These are phyloP conservation scores for Frankliniella fusca DNA, from an alignment of 2,888 invertebrate species.

Conservation along the genomic window DNA sequence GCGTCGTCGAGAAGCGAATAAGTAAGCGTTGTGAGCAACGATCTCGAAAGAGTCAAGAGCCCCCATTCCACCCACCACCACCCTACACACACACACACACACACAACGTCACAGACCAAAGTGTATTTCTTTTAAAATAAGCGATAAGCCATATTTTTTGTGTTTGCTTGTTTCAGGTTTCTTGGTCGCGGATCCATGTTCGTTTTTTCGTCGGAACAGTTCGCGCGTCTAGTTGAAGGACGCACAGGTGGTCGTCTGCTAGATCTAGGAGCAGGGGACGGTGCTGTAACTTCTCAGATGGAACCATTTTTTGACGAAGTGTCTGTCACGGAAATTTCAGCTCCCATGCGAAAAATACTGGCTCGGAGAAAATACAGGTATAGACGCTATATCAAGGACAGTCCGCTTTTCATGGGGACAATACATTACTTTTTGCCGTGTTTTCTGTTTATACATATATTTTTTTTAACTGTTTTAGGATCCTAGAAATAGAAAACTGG, in stretches of 20 bases:
- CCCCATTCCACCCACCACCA: no score
- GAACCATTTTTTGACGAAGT: slow-evolving; percentile 66
- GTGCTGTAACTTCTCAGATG: slow-evolving; percentile 81
- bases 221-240: slow-evolving; percentile 58
- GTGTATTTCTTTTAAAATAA: not conserved
- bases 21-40: no score
- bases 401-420: no score
- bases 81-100: no score
- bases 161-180: slow-evolving; percentile 57
- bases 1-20: no score
- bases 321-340: slow-evolving; percentile 88
- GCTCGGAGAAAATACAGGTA: slow-evolving; percentile 71
- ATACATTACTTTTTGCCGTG: no score
- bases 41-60: no score
- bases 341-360: slow-evolving; percentile 79
- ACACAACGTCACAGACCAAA: not conserved
- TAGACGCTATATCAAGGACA: no score
- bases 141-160: not conserved
- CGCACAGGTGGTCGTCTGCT: slow-evolving; percentile 43
- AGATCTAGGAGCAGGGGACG: slow-evolving; percentile 82
- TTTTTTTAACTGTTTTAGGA: slow-evolving; percentile 50
- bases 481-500: slow-evolving; percentile 62
- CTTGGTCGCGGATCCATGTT: slow-evolving; percentile 95
- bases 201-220: slow-evolving; percentile 81
- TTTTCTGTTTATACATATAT: not conserved